A percentile compares a stretch with the other conserved stretches of the same genome.
These are phyloP conservation scores for Galerucella nymphaeae DNA, from an alignment of 2,888 invertebrate species.

Conservation along the genomic window DNA sequence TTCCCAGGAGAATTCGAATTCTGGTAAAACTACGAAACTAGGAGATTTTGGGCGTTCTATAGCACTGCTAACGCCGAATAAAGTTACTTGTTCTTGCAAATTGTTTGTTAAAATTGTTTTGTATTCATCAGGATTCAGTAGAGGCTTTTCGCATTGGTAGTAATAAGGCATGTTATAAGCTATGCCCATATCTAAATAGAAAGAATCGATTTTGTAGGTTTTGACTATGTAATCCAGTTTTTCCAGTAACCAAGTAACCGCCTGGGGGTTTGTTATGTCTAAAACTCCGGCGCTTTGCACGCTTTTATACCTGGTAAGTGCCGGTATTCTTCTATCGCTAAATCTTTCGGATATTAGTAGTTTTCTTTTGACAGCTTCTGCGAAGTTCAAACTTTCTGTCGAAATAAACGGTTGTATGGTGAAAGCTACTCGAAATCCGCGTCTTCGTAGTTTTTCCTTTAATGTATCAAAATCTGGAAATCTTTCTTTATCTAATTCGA, in stretches of 20 bases:
- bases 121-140: slow-evolving; percentile 86
- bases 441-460: slow-evolving; percentile 81
- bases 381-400: slow-evolving; percentile 85
- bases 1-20: slow-evolving; percentile 89
- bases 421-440: slow-evolving; percentile 88
- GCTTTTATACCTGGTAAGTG: slow-evolving; percentile 84
- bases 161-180: slow-evolving; percentile 89
- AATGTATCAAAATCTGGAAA: slow-evolving; percentile 84
- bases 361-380: slow-evolving; percentile 79
- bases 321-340: slow-evolving; percentile 83
- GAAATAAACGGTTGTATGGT: slow-evolving; percentile 92
- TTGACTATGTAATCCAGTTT: slow-evolving; percentile 78
- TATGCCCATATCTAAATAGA: slow-evolving; percentile 84
- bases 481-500: slow-evolving; percentile 80
- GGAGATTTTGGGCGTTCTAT: slow-evolving; percentile 85
- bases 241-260: slow-evolving; percentile 80
- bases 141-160: slow-evolving; percentile 78
- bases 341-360: slow-evolving; percentile 84
- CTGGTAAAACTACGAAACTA: slow-evolving; percentile 86
- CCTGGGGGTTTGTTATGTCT: slow-evolving; percentile 86
- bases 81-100: slow-evolving; percentile 66
- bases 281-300: slow-evolving; percentile 84
- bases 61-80: slow-evolving; percentile 85
- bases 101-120: slow-evolving; percentile 78
- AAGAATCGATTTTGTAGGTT: slow-evolving; percentile 85